Base-by-base conservation (phyloP, 2,888 invertebrate genomes). In the Tyria jacobaeae region DNA sequence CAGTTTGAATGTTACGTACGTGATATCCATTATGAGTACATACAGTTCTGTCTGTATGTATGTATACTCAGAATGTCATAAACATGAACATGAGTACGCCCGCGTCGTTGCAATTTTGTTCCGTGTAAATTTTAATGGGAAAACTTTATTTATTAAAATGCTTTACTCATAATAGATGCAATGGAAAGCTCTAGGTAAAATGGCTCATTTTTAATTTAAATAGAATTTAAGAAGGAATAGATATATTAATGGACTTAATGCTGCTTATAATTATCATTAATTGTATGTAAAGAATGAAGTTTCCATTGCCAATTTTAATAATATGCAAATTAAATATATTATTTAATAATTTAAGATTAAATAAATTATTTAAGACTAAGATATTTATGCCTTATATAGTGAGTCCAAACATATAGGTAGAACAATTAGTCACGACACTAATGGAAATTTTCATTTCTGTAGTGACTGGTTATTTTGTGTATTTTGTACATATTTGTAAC, bases 91-190 rank as follows among this genome's bases (percentile, higher is more conserved):
- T 2, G 34, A 24, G 17, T 35, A 25, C 1, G 37, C 1, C 17
- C 17, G 53, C 55, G n/a, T n/a, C 53, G 54, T 34, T 57, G 55
- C 66, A 27, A 66, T 72, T 63, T 64, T 58, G 57, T 69, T 56
- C 58, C 49, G 39, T 50, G 34, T 57, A 61, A 25, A 66, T 75
- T 68, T 66, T 71, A 71, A 76, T 76, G 65, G 67, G 53, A 71
- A 76, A 76, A 75, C 71, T 76, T 75, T 76, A 64, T 73, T 63
- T 75, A 75, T 73, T 70, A 70, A 68, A 76, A 76, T 54, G 62
- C 65, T 59, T 63, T 70, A 61, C 63, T 60, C 66, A 66, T 54
- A 68, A 63, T 51, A 53, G 51, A 50, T 47, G 24, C 55, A 24
- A 15, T 9, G 14, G 48, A 68, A 69, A 63, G 44, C 39, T 14